These are phyloP conservation scores for Amazona vittata DNA, from an alignment of 2,113 vertebrate genomes.

Conservation along the genomic window DNA sequence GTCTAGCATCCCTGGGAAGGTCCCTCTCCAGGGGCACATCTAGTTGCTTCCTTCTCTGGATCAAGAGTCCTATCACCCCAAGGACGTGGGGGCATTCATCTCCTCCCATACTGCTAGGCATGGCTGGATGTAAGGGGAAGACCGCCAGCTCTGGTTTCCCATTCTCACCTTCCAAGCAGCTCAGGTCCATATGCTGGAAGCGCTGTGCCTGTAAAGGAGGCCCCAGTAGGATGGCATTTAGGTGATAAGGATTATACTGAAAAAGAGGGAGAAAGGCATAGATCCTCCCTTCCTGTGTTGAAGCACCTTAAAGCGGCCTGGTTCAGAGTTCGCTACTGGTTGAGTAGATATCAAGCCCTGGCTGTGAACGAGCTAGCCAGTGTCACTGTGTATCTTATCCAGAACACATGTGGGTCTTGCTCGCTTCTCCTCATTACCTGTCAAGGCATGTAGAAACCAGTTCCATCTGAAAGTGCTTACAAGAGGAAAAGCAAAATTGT, in stretches of 20 bases:
- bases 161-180: neutral
- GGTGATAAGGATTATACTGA: neutral
- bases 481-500: neutral
- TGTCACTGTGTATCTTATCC: neutral
- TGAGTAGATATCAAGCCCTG: neutral
- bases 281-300: neutral
- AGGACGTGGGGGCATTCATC: neutral
- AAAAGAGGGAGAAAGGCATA: neutral
- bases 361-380: neutral
- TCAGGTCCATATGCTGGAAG: neutral
- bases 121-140: neutral
- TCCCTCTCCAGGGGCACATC: neutral
- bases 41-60: neutral
- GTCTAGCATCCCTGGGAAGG: neutral
- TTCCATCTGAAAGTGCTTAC: neutral
- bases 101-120: neutral
- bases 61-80: neutral
- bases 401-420: neutral
- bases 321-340: neutral
- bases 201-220: neutral
- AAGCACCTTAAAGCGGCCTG: neutral
- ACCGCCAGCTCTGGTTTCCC: neutral
- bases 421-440: neutral
- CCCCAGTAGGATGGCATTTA: neutral
- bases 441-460: neutral